phyloP scores from a whole-genome alignment of 2,113 vertebrate genomes.

The Meleagris gallopavo region DNA sequence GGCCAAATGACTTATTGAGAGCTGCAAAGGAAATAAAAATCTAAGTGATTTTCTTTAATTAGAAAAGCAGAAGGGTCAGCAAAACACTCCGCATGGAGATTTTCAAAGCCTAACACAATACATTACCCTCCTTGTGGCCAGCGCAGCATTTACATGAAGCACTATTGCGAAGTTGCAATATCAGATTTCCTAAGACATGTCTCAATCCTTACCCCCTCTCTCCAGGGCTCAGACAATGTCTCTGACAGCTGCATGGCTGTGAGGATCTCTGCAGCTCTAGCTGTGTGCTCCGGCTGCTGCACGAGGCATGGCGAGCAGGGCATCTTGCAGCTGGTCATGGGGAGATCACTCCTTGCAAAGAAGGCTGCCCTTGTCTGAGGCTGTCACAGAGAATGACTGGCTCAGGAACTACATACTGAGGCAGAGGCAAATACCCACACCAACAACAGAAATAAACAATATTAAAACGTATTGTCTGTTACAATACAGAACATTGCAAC shows the following conservation, averaged over 20 bases:
- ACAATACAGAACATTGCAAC: not conserved
- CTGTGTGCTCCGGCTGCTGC: not conserved
- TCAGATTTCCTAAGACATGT: not conserved
- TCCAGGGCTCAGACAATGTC: not conserved
- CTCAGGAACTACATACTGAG: constrained; percentile 8
- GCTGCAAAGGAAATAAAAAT: not conserved
- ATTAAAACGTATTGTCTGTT: constrained; percentile 37
- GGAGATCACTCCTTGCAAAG: constrained; percentile 18
- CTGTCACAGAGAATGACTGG: constrained; percentile 36
- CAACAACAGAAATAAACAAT: constrained; percentile 30
- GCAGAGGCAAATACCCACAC: not conserved
- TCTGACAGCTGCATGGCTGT: not conserved
- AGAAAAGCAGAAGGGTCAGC: constrained; percentile 25
- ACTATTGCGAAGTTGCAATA: not conserved
- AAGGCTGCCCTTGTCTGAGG: not conserved
- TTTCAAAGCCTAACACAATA: not conserved
- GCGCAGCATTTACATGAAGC: not conserved
- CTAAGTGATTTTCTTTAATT: not conserved
- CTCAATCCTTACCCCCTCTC: not conserved
- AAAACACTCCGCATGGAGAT: not conserved
- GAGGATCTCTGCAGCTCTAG: not conserved
- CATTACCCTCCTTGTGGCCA: not conserved
- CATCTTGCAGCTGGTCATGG: not conserved
- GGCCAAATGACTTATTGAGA: not conserved
- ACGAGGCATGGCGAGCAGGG: not conserved